A percentile compares a stretch with the other conserved stretches of the same genome.
phyloP scores from a whole-genome alignment of 2,888 invertebrate species.

The Acleris holmiana region DNA sequence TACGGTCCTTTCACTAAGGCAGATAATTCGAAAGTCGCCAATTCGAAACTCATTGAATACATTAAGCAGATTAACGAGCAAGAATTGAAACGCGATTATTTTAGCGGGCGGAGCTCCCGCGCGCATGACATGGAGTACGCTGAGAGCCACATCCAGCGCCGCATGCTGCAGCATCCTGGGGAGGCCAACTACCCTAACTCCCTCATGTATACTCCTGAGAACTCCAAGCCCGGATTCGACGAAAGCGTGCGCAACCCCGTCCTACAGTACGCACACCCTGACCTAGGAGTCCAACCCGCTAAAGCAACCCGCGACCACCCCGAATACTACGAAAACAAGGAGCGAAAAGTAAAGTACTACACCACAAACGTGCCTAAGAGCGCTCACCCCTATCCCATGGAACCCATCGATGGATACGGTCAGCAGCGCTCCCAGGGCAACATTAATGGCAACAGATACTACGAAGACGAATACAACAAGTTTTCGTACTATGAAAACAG shows the following conservation, averaged over 20 bases:
- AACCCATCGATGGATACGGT: conserved; percentile 72
- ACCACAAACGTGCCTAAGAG: conserved; percentile 80
- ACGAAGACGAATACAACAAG: conserved; percentile 80
- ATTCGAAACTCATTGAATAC: conserved; percentile 86
- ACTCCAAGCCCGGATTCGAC: conserved; percentile 86
- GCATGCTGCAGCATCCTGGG: conserved; percentile 89
- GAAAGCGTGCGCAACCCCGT: conserved; percentile 90
- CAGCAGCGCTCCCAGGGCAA: conserved; percentile 75
- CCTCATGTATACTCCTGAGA: conserved; percentile 86
- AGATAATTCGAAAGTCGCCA: conserved; percentile 84
- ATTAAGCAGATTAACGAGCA: conserved; percentile 88
- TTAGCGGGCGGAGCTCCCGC: conserved; percentile 79
- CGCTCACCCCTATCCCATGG: conserved; percentile 84
- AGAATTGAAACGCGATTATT: conserved; percentile 86
- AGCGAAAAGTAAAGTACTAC: conserved; percentile 79
- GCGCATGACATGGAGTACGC: conserved; percentile 77
- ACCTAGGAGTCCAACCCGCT: conserved; percentile 90
- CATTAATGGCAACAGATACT: conserved; percentile 73
- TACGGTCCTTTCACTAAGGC: conserved; percentile 87
- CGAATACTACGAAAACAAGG: conserved; percentile 62
- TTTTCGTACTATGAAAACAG: conserved; percentile 84
- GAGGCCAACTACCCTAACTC: conserved; percentile 87
- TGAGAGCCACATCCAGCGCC: conserved; percentile 86
- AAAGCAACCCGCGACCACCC: conserved; percentile 80
- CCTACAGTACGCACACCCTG: conserved; percentile 91